A percentile compares a stretch with the other conserved stretches of the same genome.
phyloP scores from a whole-genome alignment of 2,888 invertebrate species.

The Archips xylosteana region DNA sequence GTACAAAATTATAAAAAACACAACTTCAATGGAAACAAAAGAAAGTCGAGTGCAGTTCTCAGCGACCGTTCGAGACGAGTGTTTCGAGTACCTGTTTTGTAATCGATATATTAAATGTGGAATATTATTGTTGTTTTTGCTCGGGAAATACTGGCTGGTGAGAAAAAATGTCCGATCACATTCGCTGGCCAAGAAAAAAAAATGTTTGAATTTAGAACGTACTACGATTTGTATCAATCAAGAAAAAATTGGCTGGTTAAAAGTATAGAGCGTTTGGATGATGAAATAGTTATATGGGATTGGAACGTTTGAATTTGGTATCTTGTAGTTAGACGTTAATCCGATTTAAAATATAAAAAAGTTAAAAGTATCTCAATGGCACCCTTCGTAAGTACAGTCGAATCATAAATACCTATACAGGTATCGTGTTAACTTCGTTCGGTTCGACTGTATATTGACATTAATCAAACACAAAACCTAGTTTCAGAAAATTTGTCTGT shows the following conservation, averaged over 20 bases:
- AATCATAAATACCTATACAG: too few species aligned
- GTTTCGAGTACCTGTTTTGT: constrained; percentile 50
- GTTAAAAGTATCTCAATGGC: too few species aligned
- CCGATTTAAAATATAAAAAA: too few species aligned
- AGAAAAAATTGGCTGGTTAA: neutral
- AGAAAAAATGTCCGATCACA: neutral
- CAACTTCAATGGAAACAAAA: constrained; percentile 44
- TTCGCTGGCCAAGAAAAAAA: neutral
- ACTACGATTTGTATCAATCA: neutral
- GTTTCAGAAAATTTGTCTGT: too few species aligned
- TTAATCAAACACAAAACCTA: too few species aligned
- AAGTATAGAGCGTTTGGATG: neutral
- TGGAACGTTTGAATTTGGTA: neutral
- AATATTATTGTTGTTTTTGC: constrained; percentile 17
- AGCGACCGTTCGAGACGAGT: constrained; percentile 37
- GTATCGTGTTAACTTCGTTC: too few species aligned
- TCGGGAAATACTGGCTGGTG: constrained; percentile 21
- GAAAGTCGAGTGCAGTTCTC: constrained; percentile 41
- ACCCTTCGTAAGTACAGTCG: too few species aligned
- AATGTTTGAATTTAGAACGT: neutral
- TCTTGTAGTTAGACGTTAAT: neutral
- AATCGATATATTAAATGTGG: constrained; percentile 67
- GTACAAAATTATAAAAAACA: constrained; percentile 46
- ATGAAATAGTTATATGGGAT: neutral
- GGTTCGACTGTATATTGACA: too few species aligned